A percentile compares a stretch with the other conserved stretches of the same genome.
These are phyloP conservation scores for Temnothorax rugatulus DNA, from an alignment of 2,888 invertebrate species.

Conservation along the genomic window DNA sequence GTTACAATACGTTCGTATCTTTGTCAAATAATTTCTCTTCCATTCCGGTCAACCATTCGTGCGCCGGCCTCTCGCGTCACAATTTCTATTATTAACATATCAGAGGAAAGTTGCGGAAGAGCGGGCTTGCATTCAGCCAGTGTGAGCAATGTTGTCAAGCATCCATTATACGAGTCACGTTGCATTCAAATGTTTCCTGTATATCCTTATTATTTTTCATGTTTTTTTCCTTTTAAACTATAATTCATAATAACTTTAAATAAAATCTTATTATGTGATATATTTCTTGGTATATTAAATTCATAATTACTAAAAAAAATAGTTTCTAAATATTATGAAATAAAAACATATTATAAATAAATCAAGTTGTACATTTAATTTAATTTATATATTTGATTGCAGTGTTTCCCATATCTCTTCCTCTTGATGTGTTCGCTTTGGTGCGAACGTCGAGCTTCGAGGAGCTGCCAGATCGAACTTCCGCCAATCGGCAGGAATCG, in stretches of 20 bases:
- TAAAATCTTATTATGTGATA: neutral
- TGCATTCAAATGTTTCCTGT: neutral
- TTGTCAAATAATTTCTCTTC: constrained; percentile 31
- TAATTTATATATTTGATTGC: neutral
- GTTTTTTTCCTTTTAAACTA: too few species aligned
- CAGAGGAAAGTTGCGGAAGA: constrained; percentile 30
- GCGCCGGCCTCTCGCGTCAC: neutral
- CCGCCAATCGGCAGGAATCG: constrained; percentile 1
- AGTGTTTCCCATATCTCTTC: too few species aligned
- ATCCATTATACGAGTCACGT: neutral
- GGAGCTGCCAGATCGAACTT: constrained; percentile 1
- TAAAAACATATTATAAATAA: neutral
- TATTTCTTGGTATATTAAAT: neutral
- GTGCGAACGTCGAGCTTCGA: neutral
- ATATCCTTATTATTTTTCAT: neutral
- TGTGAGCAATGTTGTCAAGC: constrained; percentile 32
- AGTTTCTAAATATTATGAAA: neutral
- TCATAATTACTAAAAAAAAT: neutral
- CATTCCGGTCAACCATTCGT: neutral
- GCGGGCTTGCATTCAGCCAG: constrained; percentile 22
- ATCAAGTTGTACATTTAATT: constrained; percentile 11
- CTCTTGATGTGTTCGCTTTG: too few species aligned
- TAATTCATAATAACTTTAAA: neutral
- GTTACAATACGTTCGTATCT: constrained; percentile 13
- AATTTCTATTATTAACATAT: constrained; percentile 48